Base-by-base conservation (phyloP, 2,113 vertebrate genomes). In the Burhinus oedicnemus region DNA sequence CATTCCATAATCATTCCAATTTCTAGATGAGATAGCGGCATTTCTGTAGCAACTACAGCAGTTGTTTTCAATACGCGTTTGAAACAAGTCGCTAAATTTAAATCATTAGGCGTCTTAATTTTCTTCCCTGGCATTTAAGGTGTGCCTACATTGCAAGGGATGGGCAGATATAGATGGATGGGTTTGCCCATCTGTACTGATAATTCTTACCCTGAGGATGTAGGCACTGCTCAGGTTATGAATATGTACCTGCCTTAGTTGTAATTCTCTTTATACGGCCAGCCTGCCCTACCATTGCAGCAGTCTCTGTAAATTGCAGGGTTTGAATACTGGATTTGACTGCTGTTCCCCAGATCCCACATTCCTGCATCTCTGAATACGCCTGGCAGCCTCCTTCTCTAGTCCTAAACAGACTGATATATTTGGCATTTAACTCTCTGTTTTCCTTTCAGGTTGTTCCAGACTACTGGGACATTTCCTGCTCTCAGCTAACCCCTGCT, bases 391-490 rank as follows among this genome's bases (percentile, higher is more conserved):
- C 45, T 91, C 70, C 58, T 94, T 65, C 84, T 76, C 66, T 82
- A 29, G 85, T 96, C 57, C 66, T 80, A 83, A 91, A 54, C 21
- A 83, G 58, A 44, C 29, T 25, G 81, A 72, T 93, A 40, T 72
- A 65, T 91, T 83, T 92, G 92, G 62, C 40, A 55, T 79, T 95
- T 96, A 96, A 96, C 92, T 94, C 90, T 55, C 83, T 77, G 34
- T 65, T 96, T 94, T 85, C 82, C n/a, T 74, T 66, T 70, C 2
- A 66, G 66, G 75, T 77, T 90, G 78, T 86, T 96, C 62, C 62
- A 90, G 78, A 64, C 87, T 88, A 17, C 92, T 94, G 82, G 92
- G 83, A 83, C 45, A 17, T 93, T 86, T 88, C 85, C 84, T 15
- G 21, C 87, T 88, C 62, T 87, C 82, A 77, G 90, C 93, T 94